Base-by-base conservation (phyloP, 2,113 vertebrate genomes). In the Clarias magur region DNA sequence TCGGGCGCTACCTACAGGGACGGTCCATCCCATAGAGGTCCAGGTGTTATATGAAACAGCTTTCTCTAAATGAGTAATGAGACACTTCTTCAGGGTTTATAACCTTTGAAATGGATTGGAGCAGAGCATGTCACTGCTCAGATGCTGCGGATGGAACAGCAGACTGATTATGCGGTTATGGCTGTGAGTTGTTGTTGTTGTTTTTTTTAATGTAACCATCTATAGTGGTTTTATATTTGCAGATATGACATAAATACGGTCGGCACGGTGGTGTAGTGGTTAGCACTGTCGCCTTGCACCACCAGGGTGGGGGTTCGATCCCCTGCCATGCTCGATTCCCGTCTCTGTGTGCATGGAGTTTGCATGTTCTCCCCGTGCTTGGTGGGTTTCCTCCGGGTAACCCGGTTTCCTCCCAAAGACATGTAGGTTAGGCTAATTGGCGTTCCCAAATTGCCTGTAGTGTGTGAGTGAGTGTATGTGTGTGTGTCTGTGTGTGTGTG, bases 31-130 rank as follows among this genome's bases (percentile, higher is more conserved):
- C 59, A 53, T n/a, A 42, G 82, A 68, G 78, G 80, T 75, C 78
- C 60, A 9, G 68, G 34, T 42, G 38, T 75, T 56, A 63, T 56
- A 80, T 86, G n/a, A 72, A 80, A 70, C 81, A 57, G 86, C 19
- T 84, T 54, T 67, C 70, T n/a, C 9, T 81, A 81, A 81, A 80
- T 86, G 48, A 54, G 60, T 65, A 78, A 30, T 82, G 80, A 82
- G 86, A 68, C 86, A 57, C 34, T 82, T 89, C 79, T 53, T 42
- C 38, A 23, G 68, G 83, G 82, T 87, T 70, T 59, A 13, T 57
- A 6, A 70, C 75, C 82, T 84, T 42, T 75, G 59, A 59, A 87
- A 84, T 85, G 53, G 67, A 84, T 67, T 70, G 54, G 27, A 63
- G 56, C 81, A 75, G 27, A 81, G 27, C 12, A 21, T 62, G 80